Base-by-base conservation (phyloP, 2,888 invertebrate species). In the Thumatha senex region DNA sequence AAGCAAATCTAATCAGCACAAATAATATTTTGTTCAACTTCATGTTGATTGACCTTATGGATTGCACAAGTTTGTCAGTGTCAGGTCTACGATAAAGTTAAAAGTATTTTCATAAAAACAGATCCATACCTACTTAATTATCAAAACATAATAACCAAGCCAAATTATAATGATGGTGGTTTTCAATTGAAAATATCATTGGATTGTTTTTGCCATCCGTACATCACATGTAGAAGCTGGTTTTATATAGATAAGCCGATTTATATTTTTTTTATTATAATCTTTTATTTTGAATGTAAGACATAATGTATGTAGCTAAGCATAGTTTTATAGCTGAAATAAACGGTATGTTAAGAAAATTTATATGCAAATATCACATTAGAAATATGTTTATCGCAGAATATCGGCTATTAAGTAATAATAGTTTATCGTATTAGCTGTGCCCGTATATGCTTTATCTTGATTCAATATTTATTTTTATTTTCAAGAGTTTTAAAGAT, bases 161-260 rank as follows among this genome's bases (percentile, higher is more conserved):
- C 18, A 24, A 4, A 24, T 24, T 24, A 24, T 24, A 24, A 24
- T 4, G 18, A 24, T 4, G 18, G n/a, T n/a, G n/a, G n/a, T n/a
- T n/a, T n/a, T n/a, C n/a, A n/a, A n/a, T n/a, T n/a, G n/a, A n/a
- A n/a, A 24, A 24, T 24, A 24, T 4, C 5, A 24, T 24, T 24
- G 5, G 14, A 14, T 18, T 1, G 5, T 45, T 55, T 70, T 61
- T 81, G 81, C 80, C 62, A 70, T 77, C 87, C 55, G 55, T 89
- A 84, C 89, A 65, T 74, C 58, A 76, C 76, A 74, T 74, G 80
- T 80, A 84, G 86, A 84, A 89, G 86, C 87, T 76, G 84, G 88
- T 87, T 89, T 89, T 86, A 88, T 87, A 89, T 71, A 89, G 90
- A 89, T 90, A 90, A 91, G 89, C 89, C 87, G 90, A 89, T 90